phyloP scores from a whole-genome alignment of 37 sponge, comb jelly and placozoan species.

The Corticium candelabrum region DNA sequence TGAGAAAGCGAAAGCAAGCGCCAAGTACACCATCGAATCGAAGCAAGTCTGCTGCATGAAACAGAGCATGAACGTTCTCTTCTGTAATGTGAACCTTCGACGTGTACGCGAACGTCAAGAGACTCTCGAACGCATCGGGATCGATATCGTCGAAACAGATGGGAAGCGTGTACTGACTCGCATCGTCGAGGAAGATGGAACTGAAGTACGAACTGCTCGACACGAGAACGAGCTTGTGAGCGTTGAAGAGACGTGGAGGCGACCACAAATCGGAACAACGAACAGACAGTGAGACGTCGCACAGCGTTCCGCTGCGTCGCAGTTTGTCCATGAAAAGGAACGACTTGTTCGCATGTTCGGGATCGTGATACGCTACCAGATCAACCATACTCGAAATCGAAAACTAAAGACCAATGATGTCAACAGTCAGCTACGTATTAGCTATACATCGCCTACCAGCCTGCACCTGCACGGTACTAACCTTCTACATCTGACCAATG shows the following conservation, averaged over 20 bases:
- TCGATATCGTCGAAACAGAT: constrained; percentile 53
- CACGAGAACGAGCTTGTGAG: constrained; percentile 56
- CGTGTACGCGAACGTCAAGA: constrained; percentile 65
- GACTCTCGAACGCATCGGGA: constrained; percentile 22
- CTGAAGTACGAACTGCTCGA: constrained; percentile 61
- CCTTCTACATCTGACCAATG: too few species aligned
- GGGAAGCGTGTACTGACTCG: constrained; percentile 34
- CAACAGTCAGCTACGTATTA: too few species aligned
- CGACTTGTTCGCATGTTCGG: constrained; percentile 30
- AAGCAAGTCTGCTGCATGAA: constrained; percentile 54
- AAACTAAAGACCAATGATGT: too few species aligned
- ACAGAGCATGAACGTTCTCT: constrained; percentile 41
- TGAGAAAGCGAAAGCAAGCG: constrained; percentile 64
- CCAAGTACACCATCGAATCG: constrained; percentile 39
- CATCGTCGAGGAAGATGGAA: constrained; percentile 58
- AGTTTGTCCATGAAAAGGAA: constrained; percentile 49
- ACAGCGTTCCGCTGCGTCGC: constrained; percentile 50
- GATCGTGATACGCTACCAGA: constrained; percentile 42
- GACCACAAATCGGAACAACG: too few species aligned
- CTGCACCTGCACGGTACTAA: too few species aligned
- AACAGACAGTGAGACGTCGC: constrained; percentile 40
- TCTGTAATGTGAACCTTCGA: constrained; percentile 51
- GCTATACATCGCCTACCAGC: too few species aligned
- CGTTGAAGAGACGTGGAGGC: constrained; percentile 29
- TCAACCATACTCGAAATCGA: too few species aligned